These are phyloP conservation scores for Crenuchus spilurus DNA, from an alignment of 2,797 vertebrate genomes.

Conservation along the genomic window DNA sequence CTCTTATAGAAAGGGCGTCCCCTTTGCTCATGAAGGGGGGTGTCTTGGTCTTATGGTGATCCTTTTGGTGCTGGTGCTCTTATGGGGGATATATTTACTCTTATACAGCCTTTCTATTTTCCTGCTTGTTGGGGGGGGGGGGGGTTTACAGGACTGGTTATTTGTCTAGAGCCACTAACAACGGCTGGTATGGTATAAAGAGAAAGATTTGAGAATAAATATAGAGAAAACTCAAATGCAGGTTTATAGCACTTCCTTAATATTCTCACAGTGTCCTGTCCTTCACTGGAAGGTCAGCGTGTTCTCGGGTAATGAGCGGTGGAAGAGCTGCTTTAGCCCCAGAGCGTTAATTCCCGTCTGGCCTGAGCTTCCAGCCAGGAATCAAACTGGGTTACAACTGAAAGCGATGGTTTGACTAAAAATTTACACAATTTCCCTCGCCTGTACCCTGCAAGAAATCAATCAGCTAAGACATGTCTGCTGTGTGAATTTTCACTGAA, in stretches of 20 bases:
- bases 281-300: constrained; percentile 49
- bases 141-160: too few relatives aligned
- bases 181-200: neutral
- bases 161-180: too few relatives aligned
- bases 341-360: constrained; percentile 22
- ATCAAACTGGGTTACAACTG: constrained; percentile 31
- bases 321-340: constrained; percentile 26
- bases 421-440: neutral
- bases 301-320: constrained; percentile 44
- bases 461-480: too few relatives aligned
- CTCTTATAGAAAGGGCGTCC: too few relatives aligned
- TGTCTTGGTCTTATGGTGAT: too few relatives aligned
- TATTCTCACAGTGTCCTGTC: constrained; percentile 48
- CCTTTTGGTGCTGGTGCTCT: too few relatives aligned
- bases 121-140: too few relatives aligned
- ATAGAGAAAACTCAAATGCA: neutral
- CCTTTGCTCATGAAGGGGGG: too few relatives aligned
- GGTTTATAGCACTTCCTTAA: constrained; percentile 24
- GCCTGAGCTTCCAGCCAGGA: constrained; percentile 41
- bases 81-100: too few relatives aligned
- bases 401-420: neutral
- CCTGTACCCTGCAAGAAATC: too few relatives aligned
- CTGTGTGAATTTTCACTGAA: too few relatives aligned
- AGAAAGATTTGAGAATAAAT: neutral
- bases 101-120: too few relatives aligned